Conservation (phyloP, 2,888 invertebrate genomes). For the Pachydiplax longipennis region DNA sequence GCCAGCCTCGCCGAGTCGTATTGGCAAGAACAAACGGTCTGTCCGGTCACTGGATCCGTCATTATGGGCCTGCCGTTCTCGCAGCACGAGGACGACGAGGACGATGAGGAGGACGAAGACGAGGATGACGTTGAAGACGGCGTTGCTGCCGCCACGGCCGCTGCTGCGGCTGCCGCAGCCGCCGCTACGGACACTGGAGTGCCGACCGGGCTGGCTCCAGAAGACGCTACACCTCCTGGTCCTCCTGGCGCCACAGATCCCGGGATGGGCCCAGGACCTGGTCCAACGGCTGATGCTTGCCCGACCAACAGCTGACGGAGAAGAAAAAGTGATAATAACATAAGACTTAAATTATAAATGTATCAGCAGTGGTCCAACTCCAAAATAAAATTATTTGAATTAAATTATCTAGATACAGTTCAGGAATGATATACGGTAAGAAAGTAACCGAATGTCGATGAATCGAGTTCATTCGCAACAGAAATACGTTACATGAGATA, state of each 20-base stretch:
- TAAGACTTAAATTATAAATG: neutral
- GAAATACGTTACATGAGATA: no score
- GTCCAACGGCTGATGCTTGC: constrained; percentile 63
- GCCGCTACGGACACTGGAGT: constrained; percentile 58
- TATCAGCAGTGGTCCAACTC: no score
- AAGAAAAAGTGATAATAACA: neutral
- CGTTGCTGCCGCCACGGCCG: constrained; percentile 64
- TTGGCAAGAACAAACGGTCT: constrained; percentile 93
- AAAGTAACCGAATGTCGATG: no score
- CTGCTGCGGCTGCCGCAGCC: constrained; percentile 74
- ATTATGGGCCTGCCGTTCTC: constrained; percentile 91
- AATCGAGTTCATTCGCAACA: no score
- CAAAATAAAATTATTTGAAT: no score
- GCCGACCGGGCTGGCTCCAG: constrained; percentile 56
- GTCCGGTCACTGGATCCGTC: constrained; percentile 91
- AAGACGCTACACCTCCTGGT: constrained; percentile 60
- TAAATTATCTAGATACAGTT: no score
- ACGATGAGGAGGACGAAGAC: constrained; percentile 51
- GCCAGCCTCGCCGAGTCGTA: constrained; percentile 89
- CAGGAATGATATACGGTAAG: no score
- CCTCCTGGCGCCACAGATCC: constrained; percentile 69
- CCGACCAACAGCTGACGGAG: constrained; percentile 34
- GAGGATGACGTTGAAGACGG: constrained; percentile 52
- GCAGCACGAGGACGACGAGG: constrained; percentile 70
- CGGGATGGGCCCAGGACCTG: constrained; percentile 73